phyloP scores from a whole-genome alignment of 2,113 vertebrate species.

The Rhinopomastus cyanomelas region DNA sequence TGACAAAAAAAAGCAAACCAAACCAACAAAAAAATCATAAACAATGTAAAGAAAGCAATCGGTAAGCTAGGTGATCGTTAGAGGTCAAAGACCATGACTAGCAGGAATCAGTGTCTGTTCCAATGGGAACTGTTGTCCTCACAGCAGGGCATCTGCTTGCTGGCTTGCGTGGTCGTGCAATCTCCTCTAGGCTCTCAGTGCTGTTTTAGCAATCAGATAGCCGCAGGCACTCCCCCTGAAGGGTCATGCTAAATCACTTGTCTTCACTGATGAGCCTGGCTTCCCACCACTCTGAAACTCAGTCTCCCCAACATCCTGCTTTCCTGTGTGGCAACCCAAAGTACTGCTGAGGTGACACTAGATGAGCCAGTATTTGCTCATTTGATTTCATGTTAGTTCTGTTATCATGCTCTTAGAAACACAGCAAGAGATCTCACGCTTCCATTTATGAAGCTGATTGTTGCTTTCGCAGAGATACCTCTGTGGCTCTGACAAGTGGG shows the following conservation, averaged over 20 bases:
- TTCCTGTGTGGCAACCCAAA: not conserved
- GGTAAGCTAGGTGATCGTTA: not conserved
- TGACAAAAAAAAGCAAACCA: not conserved
- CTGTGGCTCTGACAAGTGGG: not conserved
- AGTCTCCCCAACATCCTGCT: constrained; percentile 14
- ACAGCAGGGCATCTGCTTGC: not conserved
- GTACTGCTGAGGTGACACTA: not conserved
- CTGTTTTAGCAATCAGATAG: constrained; percentile 43
- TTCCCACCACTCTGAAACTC: not conserved
- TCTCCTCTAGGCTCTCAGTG: not conserved
- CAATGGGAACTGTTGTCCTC: not conserved
- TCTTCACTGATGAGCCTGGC: not conserved
- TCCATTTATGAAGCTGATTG: not conserved
- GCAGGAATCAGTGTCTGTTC: not conserved
- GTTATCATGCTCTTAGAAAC: not conserved
- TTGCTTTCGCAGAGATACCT: not conserved
- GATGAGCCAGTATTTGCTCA: constrained; percentile 8
- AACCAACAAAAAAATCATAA: not conserved
- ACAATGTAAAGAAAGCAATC: not conserved
- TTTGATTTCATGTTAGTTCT: not conserved
- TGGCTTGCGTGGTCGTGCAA: not conserved
- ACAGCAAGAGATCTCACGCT: not conserved
- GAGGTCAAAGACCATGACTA: not conserved
- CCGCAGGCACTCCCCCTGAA: not conserved
- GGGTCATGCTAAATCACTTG: constrained; percentile 22